phyloP scores from a whole-genome alignment of 2,113 vertebrate species.

The Hiodon tergisus region DNA sequence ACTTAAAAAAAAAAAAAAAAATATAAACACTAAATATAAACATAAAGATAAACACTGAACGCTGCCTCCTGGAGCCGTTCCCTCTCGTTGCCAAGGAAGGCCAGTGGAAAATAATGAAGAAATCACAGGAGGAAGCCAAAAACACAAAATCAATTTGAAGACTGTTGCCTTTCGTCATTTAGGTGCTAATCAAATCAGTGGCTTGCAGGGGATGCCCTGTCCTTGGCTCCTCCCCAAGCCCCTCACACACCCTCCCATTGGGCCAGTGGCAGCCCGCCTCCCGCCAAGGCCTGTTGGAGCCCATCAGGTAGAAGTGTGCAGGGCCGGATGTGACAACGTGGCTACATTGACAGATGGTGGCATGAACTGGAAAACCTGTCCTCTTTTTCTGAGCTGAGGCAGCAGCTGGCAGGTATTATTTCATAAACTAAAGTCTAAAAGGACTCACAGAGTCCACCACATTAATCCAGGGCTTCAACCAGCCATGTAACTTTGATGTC shows the following conservation, averaged over 20 bases:
- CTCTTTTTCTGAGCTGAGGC: constrained; percentile 85
- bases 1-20: neutral
- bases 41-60: neutral
- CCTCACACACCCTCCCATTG: constrained; percentile 59
- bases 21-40: neutral
- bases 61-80: too few relatives aligned
- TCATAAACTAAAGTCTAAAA: constrained; percentile 86
- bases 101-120: neutral
- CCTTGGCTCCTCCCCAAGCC: constrained; percentile 51
- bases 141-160: constrained; percentile 47
- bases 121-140: neutral
- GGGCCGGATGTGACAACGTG: constrained; percentile 34
- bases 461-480: constrained; percentile 87
- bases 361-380: constrained; percentile 90
- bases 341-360: constrained; percentile 86
- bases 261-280: constrained; percentile 70
- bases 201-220: constrained; percentile 76
- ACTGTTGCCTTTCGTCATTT: constrained; percentile 69
- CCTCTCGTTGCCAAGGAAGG: neutral
- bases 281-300: constrained; percentile 77
- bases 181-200: constrained; percentile 77
- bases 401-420: constrained; percentile 97
- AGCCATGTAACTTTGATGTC: constrained; percentile 86
- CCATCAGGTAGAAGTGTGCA: constrained; percentile 89
- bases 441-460: constrained; percentile 68